Evolutionary conservation across 2,113 vertebrate species (phyloP).

Genomic region (Antidorcas marsupialis): DNA sequence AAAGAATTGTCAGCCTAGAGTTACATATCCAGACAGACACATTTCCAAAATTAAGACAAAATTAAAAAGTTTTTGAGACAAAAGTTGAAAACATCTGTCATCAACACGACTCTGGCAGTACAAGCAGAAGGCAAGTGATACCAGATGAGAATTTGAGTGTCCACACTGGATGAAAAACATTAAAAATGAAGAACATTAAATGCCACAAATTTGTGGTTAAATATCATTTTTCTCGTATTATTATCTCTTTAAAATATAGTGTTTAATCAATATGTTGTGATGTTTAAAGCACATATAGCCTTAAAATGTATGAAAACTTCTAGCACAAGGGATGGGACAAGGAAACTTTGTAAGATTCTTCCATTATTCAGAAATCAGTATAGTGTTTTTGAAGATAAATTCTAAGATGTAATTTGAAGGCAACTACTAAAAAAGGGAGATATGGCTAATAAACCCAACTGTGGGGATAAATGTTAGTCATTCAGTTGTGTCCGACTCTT

Average conservation of each 20-base stretch:
- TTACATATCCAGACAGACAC: not conserved
- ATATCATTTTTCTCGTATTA: not conserved
- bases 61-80: not conserved
- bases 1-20: not conserved
- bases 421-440: not conserved
- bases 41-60: not conserved
- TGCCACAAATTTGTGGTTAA: not conserved
- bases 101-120: not conserved
- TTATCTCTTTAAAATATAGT: not conserved
- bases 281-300: not conserved
- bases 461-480: not conserved
- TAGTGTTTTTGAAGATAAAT: not conserved
- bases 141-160: not conserved
- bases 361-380: not conserved
- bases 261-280: not conserved
- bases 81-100: not conserved
- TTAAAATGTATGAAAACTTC: not conserved
- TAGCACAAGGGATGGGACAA: not conserved
- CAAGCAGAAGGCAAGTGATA: not conserved
- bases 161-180: not conserved
- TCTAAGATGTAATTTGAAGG: not conserved
- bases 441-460: not conserved
- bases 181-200: not conserved
- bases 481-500: not conserved
- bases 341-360: not conserved